Base-by-base conservation (phyloP, 2,113 vertebrate genomes). In the Atractosteus spatula region DNA sequence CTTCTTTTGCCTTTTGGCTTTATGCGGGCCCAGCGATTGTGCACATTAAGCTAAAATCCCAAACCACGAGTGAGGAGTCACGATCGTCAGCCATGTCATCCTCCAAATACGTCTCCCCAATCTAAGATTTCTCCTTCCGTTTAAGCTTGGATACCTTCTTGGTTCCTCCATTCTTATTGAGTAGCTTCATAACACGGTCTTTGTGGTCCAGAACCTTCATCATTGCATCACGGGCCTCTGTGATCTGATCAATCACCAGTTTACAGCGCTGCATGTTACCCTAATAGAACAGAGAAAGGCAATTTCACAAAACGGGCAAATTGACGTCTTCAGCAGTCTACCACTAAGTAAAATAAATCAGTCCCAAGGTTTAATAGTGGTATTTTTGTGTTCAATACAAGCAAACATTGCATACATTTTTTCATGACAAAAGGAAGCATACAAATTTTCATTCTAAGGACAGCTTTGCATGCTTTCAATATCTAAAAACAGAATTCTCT, bases 221-320 rank as follows among this genome's bases (percentile, higher is more conserved):
- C 97, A 99, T 99, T 83, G 96, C 97, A 91, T 99, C 97, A 82
- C 96, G 93, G 81, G 97, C 96, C 83, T 99, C 97, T 0, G 90
- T 96, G 84, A 99, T 98, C 90, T 99, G 97, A 92, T 99, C 97
- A 95, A 99, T 99, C 78, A 99, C 97, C n/a, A 99, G 92, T 85
- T 99, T 99, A 82, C 97, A 99, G 82, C 97, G 94, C 88, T 98
- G 97, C 95, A 98, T 98, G 76, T 99, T 99, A 79, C 97, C 97
- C 97, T 99, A 89, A 7, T 7, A 66, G 78, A 13, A 59, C 59
- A 5, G 45, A 61, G 89, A 86, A 2, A 63, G 44, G 17, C 41
- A 68, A 87, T 84, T 62, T 89, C 41, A 82, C 12, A 55, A 41
- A 62, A n/a, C 75, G 2, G 13, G 47, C 2, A 5, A 41, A 16